phyloP scores from a whole-genome alignment of 2,888 invertebrate species.

The Ypsolopha sequella region DNA sequence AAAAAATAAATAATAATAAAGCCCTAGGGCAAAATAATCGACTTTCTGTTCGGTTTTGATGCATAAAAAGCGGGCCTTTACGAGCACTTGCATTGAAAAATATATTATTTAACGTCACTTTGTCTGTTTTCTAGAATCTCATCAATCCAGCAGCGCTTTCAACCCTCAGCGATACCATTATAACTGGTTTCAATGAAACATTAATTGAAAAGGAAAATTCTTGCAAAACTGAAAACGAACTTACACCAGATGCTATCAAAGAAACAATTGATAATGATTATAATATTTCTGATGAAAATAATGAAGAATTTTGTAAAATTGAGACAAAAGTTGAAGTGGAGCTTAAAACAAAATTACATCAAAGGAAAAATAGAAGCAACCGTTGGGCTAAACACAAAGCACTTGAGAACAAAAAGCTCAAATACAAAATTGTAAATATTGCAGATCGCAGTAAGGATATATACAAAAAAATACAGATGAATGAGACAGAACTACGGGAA shows the following conservation, averaged over 20 bases:
- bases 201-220: neutral
- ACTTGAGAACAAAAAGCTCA: neutral
- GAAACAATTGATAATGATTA: neutral
- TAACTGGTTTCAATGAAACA: neutral
- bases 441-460: neutral
- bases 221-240: neutral
- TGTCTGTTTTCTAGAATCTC: too few species aligned
- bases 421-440: neutral
- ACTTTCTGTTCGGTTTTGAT: too few species aligned
- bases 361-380: neutral
- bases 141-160: too few species aligned
- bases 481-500: neutral
- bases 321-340: neutral
- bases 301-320: neutral
- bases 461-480: neutral
- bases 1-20: too few species aligned
- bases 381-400: neutral
- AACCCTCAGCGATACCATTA: too few species aligned
- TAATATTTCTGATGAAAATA: neutral
- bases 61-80: too few species aligned
- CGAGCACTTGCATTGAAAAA: too few species aligned
- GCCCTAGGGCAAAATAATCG: too few species aligned
- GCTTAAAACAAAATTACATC: neutral
- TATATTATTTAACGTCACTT: too few species aligned
- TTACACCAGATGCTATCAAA: neutral